Conservation (phyloP, 2,888 invertebrate genomes). For the Candidula unifasciata region DNA sequence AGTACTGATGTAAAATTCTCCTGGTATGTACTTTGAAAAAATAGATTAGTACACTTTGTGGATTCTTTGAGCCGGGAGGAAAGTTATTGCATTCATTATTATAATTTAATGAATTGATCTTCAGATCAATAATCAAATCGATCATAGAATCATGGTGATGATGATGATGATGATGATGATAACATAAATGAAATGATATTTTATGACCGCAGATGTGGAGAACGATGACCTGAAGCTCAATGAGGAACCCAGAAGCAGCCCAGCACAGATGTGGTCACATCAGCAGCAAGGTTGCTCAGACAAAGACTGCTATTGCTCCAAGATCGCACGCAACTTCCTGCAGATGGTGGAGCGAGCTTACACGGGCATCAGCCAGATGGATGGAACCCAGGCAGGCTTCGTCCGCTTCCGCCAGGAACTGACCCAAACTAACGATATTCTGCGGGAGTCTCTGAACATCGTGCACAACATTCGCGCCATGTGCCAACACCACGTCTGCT, state of each 20-base stretch:
- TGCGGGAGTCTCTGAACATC: slow-evolving; percentile 61
- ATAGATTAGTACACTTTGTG: too few relatives aligned
- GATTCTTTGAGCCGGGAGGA: too few relatives aligned
- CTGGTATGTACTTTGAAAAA: too few relatives aligned
- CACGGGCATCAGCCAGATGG: slow-evolving; percentile 61
- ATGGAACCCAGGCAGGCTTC: slow-evolving; percentile 61
- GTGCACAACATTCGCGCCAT: slow-evolving; percentile 62
- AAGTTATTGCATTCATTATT: too few relatives aligned
- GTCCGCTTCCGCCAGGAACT: slow-evolving; percentile 64
- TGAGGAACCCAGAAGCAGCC: not conserved
- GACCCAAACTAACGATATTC: slow-evolving; percentile 62
- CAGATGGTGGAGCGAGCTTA: slow-evolving; percentile 68
- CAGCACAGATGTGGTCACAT: not conserved
- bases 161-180: not conserved
- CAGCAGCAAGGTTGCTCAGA: not conserved
- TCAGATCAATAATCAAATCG: too few relatives aligned
- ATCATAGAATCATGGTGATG: too few relatives aligned
- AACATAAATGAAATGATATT: not conserved
- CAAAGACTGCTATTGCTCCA: slow-evolving; percentile 62
- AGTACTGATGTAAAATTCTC: too few relatives aligned
- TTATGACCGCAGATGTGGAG: not conserved
- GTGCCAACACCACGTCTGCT: slow-evolving; percentile 59
- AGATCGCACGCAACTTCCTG: slow-evolving; percentile 65
- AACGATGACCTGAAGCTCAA: too few relatives aligned
- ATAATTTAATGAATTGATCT: too few relatives aligned